phyloP scores from a whole-genome alignment of 2,797 vertebrate species.

The Rhodeus uyekii region DNA sequence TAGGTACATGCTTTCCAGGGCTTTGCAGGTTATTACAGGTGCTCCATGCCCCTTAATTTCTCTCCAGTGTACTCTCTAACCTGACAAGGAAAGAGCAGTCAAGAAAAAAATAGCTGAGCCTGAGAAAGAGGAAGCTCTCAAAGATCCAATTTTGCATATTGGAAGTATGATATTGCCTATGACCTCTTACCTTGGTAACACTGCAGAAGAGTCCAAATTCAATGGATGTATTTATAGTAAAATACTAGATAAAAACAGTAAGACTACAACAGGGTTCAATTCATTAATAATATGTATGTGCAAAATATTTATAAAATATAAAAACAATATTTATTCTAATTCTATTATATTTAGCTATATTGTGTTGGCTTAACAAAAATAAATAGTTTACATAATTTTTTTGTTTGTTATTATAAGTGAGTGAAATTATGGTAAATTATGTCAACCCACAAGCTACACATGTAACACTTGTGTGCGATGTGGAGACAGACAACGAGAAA shows the following conservation, averaged over 20 bases:
- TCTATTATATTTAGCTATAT: too few relatives aligned
- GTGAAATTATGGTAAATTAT: too few relatives aligned
- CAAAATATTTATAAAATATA: neutral
- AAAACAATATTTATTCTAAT: neutral
- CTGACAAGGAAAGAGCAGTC: conserved; percentile 5
- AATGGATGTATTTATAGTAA: neutral
- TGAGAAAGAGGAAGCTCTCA: neutral
- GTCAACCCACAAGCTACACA: too few relatives aligned
- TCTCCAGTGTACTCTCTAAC: conserved; percentile 2
- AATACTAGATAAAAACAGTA: neutral
- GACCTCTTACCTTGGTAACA: neutral
- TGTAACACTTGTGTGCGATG: too few relatives aligned
- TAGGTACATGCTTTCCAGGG: neutral
- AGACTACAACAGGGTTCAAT: neutral
- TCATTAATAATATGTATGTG: neutral
- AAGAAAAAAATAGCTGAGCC: conserved; percentile 2
- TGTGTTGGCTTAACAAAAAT: too few relatives aligned
- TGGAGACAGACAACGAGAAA: too few relatives aligned
- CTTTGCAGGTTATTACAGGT: conserved; percentile 11
- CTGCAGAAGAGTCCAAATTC: neutral
- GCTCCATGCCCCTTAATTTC: conserved; percentile 1
- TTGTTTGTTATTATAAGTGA: too few relatives aligned
- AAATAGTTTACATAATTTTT: neutral
- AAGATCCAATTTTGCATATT: neutral
- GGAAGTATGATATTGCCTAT: neutral